These are phyloP conservation scores for Andrena dorsata DNA, from an alignment of 2,888 invertebrate species.

Conservation along the genomic window DNA sequence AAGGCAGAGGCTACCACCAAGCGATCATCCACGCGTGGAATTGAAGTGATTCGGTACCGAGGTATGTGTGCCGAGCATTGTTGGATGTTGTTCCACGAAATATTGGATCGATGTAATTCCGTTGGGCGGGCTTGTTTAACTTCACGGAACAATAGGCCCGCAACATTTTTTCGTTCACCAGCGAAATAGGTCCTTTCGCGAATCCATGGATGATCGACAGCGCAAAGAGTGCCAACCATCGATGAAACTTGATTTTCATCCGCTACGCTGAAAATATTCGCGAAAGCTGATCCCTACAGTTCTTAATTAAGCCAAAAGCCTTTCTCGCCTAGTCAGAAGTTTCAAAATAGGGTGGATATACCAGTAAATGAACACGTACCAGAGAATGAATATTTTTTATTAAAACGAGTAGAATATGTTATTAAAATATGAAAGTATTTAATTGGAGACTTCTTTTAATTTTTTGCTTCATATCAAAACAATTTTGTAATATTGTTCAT, in stretches of 20 bases:
- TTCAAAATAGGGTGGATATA: no score
- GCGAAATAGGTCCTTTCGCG: background rate
- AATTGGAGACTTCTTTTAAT: no score
- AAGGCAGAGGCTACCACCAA: no score
- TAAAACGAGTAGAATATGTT: no score
- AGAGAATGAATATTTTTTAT: no score
- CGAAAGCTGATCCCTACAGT: background rate
- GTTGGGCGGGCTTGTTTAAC: background rate
- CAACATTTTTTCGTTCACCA: background rate
- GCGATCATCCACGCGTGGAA: no score
- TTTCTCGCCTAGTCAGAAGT: no score
- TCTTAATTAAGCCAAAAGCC: slow-evolving; percentile 6
- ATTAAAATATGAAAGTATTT: no score
- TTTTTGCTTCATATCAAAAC: no score
- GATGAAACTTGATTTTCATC: background rate
- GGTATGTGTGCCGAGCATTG: background rate
- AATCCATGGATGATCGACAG: background rate
- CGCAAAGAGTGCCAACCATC: background rate
- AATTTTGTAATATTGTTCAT: no score
- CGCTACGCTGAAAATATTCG: background rate
- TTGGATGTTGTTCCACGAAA: slow-evolving; percentile 15
- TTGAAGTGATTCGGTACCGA: no score
- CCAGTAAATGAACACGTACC: no score
- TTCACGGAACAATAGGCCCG: background rate
- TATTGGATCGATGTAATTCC: slow-evolving; percentile 3